phyloP scores from a whole-genome alignment of 2,113 vertebrate species.

The Ictalurus furcatus region DNA sequence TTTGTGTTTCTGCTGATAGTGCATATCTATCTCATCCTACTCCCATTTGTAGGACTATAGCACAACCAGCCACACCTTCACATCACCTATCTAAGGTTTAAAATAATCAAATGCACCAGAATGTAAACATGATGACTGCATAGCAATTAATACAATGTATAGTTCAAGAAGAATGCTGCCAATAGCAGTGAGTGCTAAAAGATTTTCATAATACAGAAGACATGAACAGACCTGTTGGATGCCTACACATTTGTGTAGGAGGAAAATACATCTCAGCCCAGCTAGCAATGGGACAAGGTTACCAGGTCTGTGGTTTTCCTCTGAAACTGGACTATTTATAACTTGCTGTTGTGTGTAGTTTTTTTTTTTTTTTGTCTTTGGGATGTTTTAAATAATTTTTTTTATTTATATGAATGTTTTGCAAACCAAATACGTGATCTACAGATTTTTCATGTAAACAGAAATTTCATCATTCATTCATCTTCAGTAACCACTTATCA shows the following conservation, averaged over 20 bases:
- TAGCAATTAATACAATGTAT: background rate
- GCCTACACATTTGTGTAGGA: background rate
- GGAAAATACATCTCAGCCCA: background rate
- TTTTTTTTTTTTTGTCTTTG: background rate
- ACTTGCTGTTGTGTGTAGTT: background rate
- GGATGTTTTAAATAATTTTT: background rate
- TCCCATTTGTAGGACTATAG: background rate
- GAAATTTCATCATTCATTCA: background rate
- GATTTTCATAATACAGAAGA: background rate
- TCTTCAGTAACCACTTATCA: background rate
- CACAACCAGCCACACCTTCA: background rate
- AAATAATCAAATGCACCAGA: background rate
- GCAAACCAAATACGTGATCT: background rate
- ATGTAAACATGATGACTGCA: background rate
- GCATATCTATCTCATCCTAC: background rate
- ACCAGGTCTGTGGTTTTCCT: background rate
- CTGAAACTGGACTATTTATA: background rate
- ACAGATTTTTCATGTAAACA: background rate
- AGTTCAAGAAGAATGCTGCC: background rate
- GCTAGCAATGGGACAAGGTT: background rate
- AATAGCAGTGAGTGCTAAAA: background rate
- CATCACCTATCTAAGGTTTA: background rate
- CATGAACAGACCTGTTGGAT: background rate
- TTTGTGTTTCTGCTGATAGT: background rate
- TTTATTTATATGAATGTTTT: background rate